Percentiles rank a stretch among this genome's conserved stretches.
phyloP scores from a whole-genome alignment of 2,113 vertebrate species.

The Myotis yumanensis region DNA sequence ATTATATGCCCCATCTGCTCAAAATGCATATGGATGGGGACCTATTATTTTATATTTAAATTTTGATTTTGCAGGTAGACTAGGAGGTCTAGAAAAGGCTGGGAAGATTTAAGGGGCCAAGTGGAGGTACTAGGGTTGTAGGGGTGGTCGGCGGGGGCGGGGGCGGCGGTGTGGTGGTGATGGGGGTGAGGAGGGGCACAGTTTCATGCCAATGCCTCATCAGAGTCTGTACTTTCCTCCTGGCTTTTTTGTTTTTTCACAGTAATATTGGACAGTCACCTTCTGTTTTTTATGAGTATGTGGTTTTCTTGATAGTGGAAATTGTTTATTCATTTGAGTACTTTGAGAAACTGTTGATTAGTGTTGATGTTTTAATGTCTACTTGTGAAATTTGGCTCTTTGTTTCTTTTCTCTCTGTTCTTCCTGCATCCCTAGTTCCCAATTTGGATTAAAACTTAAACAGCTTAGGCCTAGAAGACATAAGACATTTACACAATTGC shows the following conservation, averaged over 20 bases:
- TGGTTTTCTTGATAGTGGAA: background rate
- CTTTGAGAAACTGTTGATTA: background rate
- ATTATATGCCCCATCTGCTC: background rate
- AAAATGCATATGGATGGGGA: background rate
- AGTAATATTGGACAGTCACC: background rate
- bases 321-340: background rate
- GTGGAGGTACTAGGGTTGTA: background rate
- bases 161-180: background rate
- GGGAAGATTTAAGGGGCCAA: background rate
- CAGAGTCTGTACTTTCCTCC: background rate
- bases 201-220: background rate
- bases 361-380: background rate
- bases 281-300: background rate
- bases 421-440: conserved; percentile 3
- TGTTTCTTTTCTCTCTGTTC: background rate
- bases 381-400: background rate
- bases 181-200: background rate
- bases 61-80: background rate
- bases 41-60: conserved; percentile 20
- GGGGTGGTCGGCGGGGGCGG: background rate
- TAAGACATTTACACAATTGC: conserved; percentile 56
- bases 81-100: background rate
- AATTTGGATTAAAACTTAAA: conserved; percentile 72
- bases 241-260: background rate
- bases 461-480: conserved; percentile 59